phyloP scores from a whole-genome alignment of 1,140 invertebrate genomes.

The Onthophagus taurus region DNA sequence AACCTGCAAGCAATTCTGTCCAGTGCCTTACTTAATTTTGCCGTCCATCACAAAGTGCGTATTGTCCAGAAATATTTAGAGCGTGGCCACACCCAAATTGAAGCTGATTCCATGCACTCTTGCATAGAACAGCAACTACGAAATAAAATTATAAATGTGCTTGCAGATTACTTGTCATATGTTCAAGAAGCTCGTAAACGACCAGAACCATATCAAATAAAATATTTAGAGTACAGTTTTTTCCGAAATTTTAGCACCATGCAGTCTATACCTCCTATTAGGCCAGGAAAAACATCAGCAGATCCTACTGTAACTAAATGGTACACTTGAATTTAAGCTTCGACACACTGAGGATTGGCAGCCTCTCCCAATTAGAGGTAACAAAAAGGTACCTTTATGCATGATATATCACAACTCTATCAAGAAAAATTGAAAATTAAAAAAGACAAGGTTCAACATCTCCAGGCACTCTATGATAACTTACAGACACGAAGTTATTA shows the following conservation, averaged over 20 bases:
- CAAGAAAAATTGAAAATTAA: too few relatives aligned
- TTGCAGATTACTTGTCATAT: constrained; percentile 15
- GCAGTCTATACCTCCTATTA: too few relatives aligned
- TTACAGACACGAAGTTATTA: too few relatives aligned
- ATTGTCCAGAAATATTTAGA: constrained; percentile 10
- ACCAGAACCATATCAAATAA: constrained; percentile 13
- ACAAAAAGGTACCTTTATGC: too few relatives aligned
- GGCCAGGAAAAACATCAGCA: too few relatives aligned
- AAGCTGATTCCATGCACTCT: constrained; percentile 27
- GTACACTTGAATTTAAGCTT: too few relatives aligned
- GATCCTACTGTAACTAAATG: too few relatives aligned
- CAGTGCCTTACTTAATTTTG: constrained; percentile 11
- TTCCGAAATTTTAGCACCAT: constrained; percentile 8
- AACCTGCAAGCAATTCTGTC: constrained; percentile 16
- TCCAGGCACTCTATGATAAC: too few relatives aligned
- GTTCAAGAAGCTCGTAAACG: constrained; percentile 21
- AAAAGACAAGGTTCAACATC: too few relatives aligned
- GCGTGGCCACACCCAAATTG: constrained; percentile 33
- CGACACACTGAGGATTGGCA: too few relatives aligned
- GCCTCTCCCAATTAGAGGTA: too few relatives aligned
- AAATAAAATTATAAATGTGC: constrained; percentile 17
- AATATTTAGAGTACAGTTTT: constrained; percentile 13
- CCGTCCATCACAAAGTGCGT: background rate
- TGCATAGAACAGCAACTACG: constrained; percentile 23
- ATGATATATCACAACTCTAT: too few relatives aligned